Percentiles rank a stretch among this genome's conserved stretches.
phyloP scores from a whole-genome alignment of 1,140 invertebrate genomes.

The Stegodyphus dumicola region DNA sequence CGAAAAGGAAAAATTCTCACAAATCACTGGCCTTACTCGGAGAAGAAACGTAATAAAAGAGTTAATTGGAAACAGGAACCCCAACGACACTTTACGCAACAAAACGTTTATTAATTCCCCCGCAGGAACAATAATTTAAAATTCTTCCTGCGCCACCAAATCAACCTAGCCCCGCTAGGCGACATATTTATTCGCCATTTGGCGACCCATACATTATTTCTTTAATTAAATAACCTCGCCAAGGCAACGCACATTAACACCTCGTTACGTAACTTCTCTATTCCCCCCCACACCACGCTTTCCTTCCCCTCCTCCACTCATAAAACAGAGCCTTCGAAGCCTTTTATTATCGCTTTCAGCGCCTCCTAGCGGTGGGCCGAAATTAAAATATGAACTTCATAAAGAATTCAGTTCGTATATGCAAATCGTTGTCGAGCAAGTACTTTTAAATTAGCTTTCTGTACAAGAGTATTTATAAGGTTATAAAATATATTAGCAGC shows the following conservation, averaged over 20 bases:
- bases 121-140: constrained; percentile 56
- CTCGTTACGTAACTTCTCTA: constrained; percentile 54
- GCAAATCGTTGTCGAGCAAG: constrained; percentile 52
- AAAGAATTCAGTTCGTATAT: constrained; percentile 60
- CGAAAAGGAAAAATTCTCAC: background rate
- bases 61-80: constrained; percentile 55
- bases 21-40: background rate
- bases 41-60: constrained; percentile 16
- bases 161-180: constrained; percentile 32
- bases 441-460: constrained; percentile 60
- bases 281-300: background rate
- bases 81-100: constrained; percentile 28
- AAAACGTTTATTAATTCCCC: constrained; percentile 59
- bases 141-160: constrained; percentile 32
- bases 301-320: constrained; percentile 10
- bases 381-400: constrained; percentile 62
- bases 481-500: constrained; percentile 52
- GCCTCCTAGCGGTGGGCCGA: background rate
- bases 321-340: constrained; percentile 53
- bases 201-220: constrained; percentile 60
- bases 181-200: constrained; percentile 61
- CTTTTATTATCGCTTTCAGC: constrained; percentile 55
- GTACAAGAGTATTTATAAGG: constrained; percentile 40
- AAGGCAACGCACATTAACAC: constrained; percentile 55
- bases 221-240: constrained; percentile 61